Base-by-base conservation (phyloP, 2,113 vertebrate genomes). In the Tonatia bakeri region DNA sequence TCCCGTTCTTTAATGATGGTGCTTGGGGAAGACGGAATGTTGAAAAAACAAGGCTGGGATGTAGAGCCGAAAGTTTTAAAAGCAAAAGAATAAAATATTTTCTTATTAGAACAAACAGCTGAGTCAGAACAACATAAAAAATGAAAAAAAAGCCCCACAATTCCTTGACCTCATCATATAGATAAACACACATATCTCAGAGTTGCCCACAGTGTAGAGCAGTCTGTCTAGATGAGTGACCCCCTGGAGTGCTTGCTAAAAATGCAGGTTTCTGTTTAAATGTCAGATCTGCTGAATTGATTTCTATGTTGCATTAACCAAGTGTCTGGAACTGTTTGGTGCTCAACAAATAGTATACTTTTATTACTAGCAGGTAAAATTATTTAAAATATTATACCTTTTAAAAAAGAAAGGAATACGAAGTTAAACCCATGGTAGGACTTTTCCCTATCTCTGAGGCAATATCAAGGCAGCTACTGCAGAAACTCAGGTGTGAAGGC, bases 291-390 rank as follows among this genome's bases (percentile, higher is more conserved):
- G 2, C 14, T 72, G 19, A 87, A 76, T 31, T 47, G 16, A 3
- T 84, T 83, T 70, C 54, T 61, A 40, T 47, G 24, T 5, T 13
- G 13, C 59, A 2, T 38, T 93, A 86, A 43, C 22, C 45, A 67
- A 93, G 24, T 40, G 3, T 40, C 16, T 96, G 47, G 40, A n/a
- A 65, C 47, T 83, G 47, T 22, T 73, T 72, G 4, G 5, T 88
- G 6, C 40, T 61, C 40, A 85, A 13, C 83, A 87, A 94, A 93
- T 72, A 92, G 43, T 31, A 47, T 94, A 40, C 59, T 95, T 90
- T 77, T 86, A 50, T 31, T 93, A 45, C 73, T 77, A 70, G 22
- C 20, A 93, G 50, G 26, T 50, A 83, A 81, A 88, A 91, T 19
- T 67, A 77, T 92, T 89, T 45, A 91, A 64, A 5, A 75, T 67